phyloP scores from a whole-genome alignment of 2,797 vertebrate genomes.

The Alca torda region DNA sequence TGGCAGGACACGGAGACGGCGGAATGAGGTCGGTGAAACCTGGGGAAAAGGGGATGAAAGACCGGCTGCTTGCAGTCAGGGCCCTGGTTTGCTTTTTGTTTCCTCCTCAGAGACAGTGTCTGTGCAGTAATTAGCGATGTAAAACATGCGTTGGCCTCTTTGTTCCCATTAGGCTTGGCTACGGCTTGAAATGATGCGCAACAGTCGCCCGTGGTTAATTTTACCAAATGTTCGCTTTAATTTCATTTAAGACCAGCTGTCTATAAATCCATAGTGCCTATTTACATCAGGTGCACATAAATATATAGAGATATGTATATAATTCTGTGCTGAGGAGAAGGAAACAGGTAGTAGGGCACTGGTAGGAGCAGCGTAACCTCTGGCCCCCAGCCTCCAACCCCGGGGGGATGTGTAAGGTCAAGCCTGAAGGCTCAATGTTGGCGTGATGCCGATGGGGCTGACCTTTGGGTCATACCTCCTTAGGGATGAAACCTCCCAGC shows the following conservation, averaged over 20 bases:
- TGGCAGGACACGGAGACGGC: background rate
- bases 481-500: background rate
- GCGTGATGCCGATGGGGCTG: background rate
- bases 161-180: background rate
- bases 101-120: background rate
- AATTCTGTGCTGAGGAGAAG: background rate
- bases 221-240: slow-evolving; percentile 20
- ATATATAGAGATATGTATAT: background rate
- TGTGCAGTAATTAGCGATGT: background rate
- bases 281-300: background rate
- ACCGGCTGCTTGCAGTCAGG: background rate
- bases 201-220: background rate
- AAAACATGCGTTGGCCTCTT: background rate
- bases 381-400: background rate
- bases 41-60: background rate
- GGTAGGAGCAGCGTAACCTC: background rate
- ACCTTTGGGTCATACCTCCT: background rate
- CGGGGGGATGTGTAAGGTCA: background rate
- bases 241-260: slow-evolving; percentile 13
- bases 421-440: background rate
- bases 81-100: background rate
- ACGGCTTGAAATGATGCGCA: background rate
- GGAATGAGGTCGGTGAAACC: background rate
- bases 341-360: background rate
- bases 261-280: background rate